Conservation (phyloP, 1,140 invertebrate species). For the Sarcophaga bullata region DNA sequence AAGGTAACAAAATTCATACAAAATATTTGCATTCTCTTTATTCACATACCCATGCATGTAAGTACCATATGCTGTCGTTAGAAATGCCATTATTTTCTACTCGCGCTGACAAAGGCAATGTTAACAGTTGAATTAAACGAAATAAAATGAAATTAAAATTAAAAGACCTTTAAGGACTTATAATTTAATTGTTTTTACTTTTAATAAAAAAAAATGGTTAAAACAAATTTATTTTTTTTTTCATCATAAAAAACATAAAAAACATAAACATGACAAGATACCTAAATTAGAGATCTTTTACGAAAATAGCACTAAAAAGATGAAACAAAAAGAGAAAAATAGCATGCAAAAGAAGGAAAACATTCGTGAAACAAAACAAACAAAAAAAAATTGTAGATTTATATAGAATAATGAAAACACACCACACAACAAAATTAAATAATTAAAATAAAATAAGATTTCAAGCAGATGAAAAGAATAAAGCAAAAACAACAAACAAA, state of each 20-base stretch:
- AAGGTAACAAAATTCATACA: not conserved
- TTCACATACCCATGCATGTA: too few relatives aligned
- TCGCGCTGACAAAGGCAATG: not conserved
- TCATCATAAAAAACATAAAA: too few relatives aligned
- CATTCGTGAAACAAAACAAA: not conserved
- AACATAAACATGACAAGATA: not conserved
- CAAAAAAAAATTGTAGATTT: constrained; percentile 3
- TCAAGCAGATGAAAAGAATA: not conserved
- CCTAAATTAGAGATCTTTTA: not conserved
- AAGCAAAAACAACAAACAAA: not conserved
- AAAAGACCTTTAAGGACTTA: constrained; percentile 16
- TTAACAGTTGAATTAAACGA: constrained; percentile 14
- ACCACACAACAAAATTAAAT: not conserved
- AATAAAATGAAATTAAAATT: not conserved
- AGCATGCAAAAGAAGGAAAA: not conserved
- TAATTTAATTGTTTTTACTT: constrained; percentile 17
- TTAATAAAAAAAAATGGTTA: constrained; percentile 10
- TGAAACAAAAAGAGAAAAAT: not conserved
- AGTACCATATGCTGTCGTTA: too few relatives aligned
- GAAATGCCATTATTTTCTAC: too few relatives aligned
- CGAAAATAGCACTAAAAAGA: constrained; percentile 20
- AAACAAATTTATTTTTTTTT: not conserved
- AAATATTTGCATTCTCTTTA: too few relatives aligned
- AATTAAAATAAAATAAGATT: not conserved
- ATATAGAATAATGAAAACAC: constrained; percentile 11